Percentiles rank a stretch among this genome's conserved stretches.
These are phyloP conservation scores for Limnephilus rhombicus DNA, from an alignment of 2,888 invertebrate genomes.

Conservation along the genomic window DNA sequence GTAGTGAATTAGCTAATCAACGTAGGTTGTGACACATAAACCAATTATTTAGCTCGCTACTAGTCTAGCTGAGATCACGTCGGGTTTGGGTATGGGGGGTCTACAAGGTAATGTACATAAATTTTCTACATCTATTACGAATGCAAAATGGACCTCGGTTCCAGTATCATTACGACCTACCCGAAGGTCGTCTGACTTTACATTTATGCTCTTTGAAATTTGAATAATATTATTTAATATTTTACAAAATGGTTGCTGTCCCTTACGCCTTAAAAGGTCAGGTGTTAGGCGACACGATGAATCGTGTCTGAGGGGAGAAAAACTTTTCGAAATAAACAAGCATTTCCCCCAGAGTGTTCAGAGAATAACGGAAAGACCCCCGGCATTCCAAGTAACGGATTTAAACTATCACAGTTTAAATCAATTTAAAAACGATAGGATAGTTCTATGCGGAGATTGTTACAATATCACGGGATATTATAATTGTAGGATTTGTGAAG, in stretches of 20 bases:
- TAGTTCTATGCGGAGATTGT: background rate
- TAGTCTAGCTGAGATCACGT: background rate
- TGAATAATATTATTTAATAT: no score
- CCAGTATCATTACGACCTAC: background rate
- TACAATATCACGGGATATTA: no score
- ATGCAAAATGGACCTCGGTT: background rate
- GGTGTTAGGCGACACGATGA: background rate
- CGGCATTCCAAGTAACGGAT: background rate
- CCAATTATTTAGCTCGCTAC: background rate
- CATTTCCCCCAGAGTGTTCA: background rate
- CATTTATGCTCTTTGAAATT: background rate
- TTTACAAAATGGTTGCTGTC: no score
- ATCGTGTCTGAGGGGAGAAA: background rate
- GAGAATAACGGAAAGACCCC: background rate
- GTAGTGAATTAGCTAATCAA: background rate
- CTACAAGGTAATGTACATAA: background rate
- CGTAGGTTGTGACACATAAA: background rate
- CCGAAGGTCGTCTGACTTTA: background rate
- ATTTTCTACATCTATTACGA: background rate
- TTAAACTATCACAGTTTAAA: background rate
- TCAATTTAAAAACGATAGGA: background rate
- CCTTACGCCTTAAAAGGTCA: background rate
- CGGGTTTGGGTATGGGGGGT: background rate
- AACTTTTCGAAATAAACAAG: background rate
- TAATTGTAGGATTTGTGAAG: no score